phyloP scores from a whole-genome alignment of 2,797 vertebrate genomes.

The Merluccius polli region DNA sequence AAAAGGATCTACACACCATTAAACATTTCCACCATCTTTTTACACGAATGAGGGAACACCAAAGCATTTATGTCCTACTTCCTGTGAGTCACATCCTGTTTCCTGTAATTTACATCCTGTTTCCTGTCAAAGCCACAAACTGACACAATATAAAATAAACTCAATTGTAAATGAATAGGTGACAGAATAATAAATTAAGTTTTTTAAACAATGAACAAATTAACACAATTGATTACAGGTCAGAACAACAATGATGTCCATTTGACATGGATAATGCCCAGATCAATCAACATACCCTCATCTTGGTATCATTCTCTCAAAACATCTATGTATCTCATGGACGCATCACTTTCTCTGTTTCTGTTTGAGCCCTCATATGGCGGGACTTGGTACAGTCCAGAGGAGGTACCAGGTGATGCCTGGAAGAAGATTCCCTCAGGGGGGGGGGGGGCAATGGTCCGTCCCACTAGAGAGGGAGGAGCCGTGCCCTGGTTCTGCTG shows the following conservation, averaged over 20 bases:
- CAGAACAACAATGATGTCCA: background rate
- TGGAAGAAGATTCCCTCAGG: background rate
- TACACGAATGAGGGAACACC: too few species aligned
- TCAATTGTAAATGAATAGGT: background rate
- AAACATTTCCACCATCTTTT: too few species aligned
- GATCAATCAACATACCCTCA: background rate
- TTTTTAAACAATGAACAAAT: background rate
- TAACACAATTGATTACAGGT: background rate
- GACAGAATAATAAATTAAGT: background rate
- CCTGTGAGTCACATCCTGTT: too few species aligned
- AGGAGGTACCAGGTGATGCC: background rate
- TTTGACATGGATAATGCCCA: background rate
- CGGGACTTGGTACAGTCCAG: background rate
- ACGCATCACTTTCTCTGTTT: background rate
- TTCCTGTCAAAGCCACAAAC: too few species aligned
- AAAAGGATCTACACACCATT: too few species aligned
- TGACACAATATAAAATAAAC: background rate
- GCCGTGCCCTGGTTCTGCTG: conserved; percentile 61
- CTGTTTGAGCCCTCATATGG: background rate
- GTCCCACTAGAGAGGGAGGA: conserved; percentile 74
- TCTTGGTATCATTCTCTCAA: background rate
- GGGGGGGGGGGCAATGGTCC: conserved; percentile 50
- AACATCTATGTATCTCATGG: background rate
- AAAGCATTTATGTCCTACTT: too few species aligned
- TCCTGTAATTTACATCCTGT: too few species aligned